Evolutionary conservation across 2,797 vertebrate genomes (phyloP), one percentile per base, ranked within the genome.

Genomic region (Distichodus sexfasciatus): DNA sequence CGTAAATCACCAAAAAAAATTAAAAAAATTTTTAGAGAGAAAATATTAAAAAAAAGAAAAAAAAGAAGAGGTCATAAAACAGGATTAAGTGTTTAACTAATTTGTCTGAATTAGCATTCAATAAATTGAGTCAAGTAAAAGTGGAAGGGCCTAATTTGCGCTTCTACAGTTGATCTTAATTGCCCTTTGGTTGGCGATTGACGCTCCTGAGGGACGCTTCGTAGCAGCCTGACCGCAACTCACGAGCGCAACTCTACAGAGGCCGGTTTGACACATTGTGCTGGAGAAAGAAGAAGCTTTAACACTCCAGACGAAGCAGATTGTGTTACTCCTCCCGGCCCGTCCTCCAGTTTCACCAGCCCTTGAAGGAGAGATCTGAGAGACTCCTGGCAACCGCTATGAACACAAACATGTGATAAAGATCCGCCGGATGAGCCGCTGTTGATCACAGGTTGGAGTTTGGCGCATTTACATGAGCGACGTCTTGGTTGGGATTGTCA

Each of bases 251-350:
- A 75, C 54, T 69, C 6, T 33, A 61, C 79, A 74, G n/a, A n/a
- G n/a, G n/a, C n/a, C n/a, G n/a, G 29, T 55, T 73, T 74, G 68
- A n/a, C n/a, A n/a, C n/a, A n/a, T n/a, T n/a, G n/a, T n/a, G 72
- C 61, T 58, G 64, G 57, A 76, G 70, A 65, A 76, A 61, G 14
- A 54, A 67, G 40, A 75, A 69, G 67, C 76, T 54, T 73, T 3
- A 61, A 76, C 24, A 71, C 66, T 64, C 15, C 66, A 77, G 65
- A 75, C 67, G 62, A 74, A 75, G 79, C 66, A 74, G 72, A 83
- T n/a, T 75, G 72, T 66, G 78, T 82, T 80, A 78, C 84, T 72
- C 66, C 60, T 69, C 29, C 12, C 74, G 72, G 72, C 71, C 63
- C 53, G 60, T 71, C 73, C 68, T 69, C 66, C 64, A 44, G 11